Conservation (phyloP, 2,797 vertebrate species). For the Chrosomus eos region DNA sequence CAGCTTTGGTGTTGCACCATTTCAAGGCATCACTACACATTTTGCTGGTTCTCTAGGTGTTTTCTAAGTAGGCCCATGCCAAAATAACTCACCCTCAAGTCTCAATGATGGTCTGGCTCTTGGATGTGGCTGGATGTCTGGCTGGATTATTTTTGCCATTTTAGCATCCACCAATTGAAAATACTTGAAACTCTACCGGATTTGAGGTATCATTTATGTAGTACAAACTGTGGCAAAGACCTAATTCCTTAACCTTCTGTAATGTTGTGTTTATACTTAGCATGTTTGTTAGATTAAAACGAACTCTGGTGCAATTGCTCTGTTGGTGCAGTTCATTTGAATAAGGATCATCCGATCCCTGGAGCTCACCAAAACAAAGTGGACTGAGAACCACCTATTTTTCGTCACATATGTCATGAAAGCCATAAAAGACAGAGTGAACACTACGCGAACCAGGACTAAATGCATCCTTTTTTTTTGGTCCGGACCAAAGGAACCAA, state of each 20-base stretch:
- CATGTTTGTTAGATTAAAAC: neutral
- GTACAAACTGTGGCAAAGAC: neutral
- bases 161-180: neutral
- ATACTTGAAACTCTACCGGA: neutral
- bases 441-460: neutral
- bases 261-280: too few species aligned
- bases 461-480: neutral
- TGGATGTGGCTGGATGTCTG: neutral
- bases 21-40: neutral
- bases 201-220: neutral
- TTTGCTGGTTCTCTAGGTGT: neutral
- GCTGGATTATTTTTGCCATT: neutral
- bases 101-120: neutral
- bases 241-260: neutral
- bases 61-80: neutral
- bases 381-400: neutral
- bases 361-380: neutral
- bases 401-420: neutral
- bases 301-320: neutral
- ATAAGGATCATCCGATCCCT: neutral
- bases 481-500: neutral
- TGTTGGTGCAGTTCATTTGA: neutral
- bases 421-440: neutral
- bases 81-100: neutral
- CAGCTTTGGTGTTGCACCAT: neutral